A percentile compares a stretch with the other conserved stretches of the same genome.
Evolutionary conservation across 2,888 invertebrate genomes (phyloP).

Genomic region (Coenonympha arcania): DNA sequence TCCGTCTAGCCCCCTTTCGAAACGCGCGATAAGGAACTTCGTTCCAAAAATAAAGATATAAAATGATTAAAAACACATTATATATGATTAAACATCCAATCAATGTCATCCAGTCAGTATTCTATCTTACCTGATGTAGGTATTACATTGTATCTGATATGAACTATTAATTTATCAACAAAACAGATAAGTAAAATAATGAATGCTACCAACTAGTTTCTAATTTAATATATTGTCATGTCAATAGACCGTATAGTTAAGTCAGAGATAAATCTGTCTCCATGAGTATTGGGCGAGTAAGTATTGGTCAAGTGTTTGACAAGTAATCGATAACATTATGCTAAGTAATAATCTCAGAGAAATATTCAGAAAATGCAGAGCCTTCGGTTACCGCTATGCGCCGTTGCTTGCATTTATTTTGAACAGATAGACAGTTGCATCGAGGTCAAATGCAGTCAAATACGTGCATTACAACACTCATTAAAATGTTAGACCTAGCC

Average conservation of each 20-base stretch:
- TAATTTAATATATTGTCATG: slow-evolving; percentile 13
- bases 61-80: not conserved
- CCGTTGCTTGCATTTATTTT: too few relatives aligned
- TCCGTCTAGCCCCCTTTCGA: too few relatives aligned
- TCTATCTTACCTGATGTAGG: not conserved
- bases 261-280: slow-evolving; percentile 7
- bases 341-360: not conserved
- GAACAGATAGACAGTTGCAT: too few relatives aligned
- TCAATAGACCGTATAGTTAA: slow-evolving; percentile 4
- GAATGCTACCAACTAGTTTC: not conserved
- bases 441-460: not conserved
- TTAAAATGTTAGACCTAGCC: too few relatives aligned
- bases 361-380: not conserved
- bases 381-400: not conserved
- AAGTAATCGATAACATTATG: slow-evolving; percentile 14
- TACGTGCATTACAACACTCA: too few relatives aligned
- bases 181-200: slow-evolving; percentile 3
- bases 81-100: not conserved
- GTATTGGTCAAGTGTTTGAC: slow-evolving; percentile 13
- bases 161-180: slow-evolving; percentile 6
- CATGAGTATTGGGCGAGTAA: slow-evolving; percentile 8
- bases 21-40: too few relatives aligned
- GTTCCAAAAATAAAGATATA: too few relatives aligned
- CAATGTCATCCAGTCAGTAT: not conserved
- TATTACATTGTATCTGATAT: too few relatives aligned